Evolutionary conservation across 2,888 invertebrate genomes (phyloP).

Genomic region (Pemphredon lugubris): DNA sequence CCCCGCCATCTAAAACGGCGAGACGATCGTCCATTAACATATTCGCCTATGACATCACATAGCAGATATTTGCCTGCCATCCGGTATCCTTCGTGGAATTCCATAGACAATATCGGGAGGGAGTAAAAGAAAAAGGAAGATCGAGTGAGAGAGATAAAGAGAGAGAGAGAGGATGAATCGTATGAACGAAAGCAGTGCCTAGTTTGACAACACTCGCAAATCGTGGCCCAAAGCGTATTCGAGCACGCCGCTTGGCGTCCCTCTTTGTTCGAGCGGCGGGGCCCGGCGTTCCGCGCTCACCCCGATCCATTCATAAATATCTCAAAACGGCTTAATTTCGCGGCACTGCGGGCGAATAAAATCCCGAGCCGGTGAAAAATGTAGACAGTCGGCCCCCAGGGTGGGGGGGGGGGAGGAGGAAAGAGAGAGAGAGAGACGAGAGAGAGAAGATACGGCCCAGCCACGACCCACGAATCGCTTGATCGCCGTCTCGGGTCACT

Average conservation of each 20-base stretch:
- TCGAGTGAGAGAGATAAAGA: constrained; percentile 18
- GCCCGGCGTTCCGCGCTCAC: constrained; percentile 55
- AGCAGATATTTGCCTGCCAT: constrained; percentile 33
- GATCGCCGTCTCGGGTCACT: constrained; percentile 75
- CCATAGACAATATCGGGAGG: constrained; percentile 52
- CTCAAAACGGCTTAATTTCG: constrained; percentile 81
- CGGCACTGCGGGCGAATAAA: constrained; percentile 76
- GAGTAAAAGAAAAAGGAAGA: constrained; percentile 17
- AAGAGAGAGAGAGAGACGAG: constrained; percentile 15
- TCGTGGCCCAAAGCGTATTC: constrained; percentile 56
- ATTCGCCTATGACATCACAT: constrained; percentile 46
- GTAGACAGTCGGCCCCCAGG: constrained; percentile 70
- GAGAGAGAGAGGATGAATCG: too few relatives aligned
- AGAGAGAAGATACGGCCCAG: constrained; percentile 68
- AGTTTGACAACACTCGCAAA: constrained; percentile 69
- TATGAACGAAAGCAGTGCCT: constrained; percentile 58
- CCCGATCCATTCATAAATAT: constrained; percentile 80
- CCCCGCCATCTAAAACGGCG: constrained; percentile 40
- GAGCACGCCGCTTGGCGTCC: constrained; percentile 33
- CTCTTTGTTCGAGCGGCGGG: constrained; percentile 70
- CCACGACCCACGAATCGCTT: constrained; percentile 74
- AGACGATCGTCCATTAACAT: constrained; percentile 22
- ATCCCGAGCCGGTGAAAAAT: constrained; percentile 78
- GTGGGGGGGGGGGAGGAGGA: constrained; percentile 25
- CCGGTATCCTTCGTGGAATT: constrained; percentile 41